Evolutionary conservation across 2,113 vertebrate species (phyloP).

Genomic region (Amazona vittata): DNA sequence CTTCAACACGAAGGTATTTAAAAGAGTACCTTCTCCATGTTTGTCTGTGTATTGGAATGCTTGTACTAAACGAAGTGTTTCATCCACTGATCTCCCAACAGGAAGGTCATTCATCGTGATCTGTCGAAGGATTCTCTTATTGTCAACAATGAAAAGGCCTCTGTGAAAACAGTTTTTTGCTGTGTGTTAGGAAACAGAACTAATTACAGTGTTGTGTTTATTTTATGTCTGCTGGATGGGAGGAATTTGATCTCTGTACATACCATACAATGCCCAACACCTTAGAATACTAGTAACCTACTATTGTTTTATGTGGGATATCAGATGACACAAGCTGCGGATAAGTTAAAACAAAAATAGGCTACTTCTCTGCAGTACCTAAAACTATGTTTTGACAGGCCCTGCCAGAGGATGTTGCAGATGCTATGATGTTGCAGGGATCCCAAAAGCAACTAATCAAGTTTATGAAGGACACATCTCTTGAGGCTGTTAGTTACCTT

Average conservation of each 20-base stretch:
- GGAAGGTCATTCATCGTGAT: constrained; percentile 98
- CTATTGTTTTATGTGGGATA: neutral
- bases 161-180: constrained; percentile 64
- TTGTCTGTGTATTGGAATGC: constrained; percentile 97
- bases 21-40: constrained; percentile 90
- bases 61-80: constrained; percentile 93
- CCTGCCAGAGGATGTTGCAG: neutral
- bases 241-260: neutral
- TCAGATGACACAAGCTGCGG: neutral
- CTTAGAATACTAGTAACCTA: neutral
- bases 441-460: neutral
- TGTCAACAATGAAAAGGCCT: constrained; percentile 95
- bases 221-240: neutral
- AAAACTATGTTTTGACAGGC: neutral
- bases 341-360: neutral
- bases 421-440: neutral
- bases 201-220: neutral
- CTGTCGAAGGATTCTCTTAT: constrained; percentile 90
- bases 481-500: neutral
- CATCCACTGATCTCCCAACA: constrained; percentile 94
- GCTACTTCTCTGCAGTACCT: neutral
- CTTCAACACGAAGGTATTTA: neutral
- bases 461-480: neutral
- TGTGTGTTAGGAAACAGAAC: neutral
- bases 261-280: neutral